These are phyloP conservation scores for Phalacrocorax pelagicus DNA, from an alignment of 2,113 vertebrate species.

Conservation along the genomic window DNA sequence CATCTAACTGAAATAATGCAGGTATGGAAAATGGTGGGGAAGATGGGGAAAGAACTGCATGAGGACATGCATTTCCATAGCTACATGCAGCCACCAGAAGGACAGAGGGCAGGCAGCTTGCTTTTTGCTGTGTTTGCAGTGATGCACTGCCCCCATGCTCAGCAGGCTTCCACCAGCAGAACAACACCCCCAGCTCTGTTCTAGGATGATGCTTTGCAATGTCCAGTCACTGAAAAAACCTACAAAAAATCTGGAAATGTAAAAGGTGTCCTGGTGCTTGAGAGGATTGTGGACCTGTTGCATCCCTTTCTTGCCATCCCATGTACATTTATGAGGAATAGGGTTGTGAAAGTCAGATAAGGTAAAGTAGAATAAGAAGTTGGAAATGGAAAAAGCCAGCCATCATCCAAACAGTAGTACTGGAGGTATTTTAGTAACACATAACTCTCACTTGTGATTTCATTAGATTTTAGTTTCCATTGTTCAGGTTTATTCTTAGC, in stretches of 20 bases:
- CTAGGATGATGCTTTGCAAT: not conserved
- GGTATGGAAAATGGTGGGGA: not conserved
- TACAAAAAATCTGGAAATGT: not conserved
- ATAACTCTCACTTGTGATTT: slow-evolving; percentile 38
- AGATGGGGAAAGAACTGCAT: not conserved
- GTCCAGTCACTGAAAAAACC: not conserved
- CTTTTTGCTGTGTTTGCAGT: not conserved
- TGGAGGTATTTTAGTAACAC: not conserved
- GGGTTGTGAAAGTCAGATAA: not conserved
- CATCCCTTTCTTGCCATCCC: not conserved
- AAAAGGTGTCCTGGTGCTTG: not conserved
- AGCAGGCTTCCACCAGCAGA: not conserved
- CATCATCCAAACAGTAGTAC: not conserved
- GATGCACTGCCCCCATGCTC: not conserved
- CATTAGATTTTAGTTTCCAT: slow-evolving; percentile 2
- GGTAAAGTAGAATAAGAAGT: not conserved
- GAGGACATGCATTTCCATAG: not conserved
- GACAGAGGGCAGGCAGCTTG: not conserved
- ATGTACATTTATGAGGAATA: not conserved
- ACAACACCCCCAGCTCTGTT: not conserved
- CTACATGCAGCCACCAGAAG: not conserved
- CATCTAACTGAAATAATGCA: not conserved
- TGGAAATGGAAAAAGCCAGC: slow-evolving; percentile 16
- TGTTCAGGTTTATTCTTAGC: slow-evolving; percentile 31
- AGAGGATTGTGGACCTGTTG: not conserved